phyloP scores from a whole-genome alignment of 2,113 vertebrate genomes.

The Orycteropus afer region DNA sequence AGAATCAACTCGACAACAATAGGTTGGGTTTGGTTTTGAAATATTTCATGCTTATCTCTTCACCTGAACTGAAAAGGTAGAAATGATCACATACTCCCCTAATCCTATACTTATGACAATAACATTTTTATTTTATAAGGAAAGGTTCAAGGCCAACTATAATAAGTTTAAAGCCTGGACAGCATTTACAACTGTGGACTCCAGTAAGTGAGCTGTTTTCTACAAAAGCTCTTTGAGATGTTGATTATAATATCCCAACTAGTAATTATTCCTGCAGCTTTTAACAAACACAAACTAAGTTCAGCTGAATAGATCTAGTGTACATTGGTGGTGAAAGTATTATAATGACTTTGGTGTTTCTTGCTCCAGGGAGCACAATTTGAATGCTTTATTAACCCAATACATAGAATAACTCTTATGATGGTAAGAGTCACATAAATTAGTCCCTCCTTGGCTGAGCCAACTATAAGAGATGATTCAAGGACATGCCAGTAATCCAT shows the following conservation, averaged over 20 bases:
- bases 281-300: neutral
- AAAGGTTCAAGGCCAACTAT: neutral
- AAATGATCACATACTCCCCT: neutral
- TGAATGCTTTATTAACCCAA: neutral
- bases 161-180: neutral
- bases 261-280: neutral
- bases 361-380: neutral
- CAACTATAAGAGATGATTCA: neutral
- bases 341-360: neutral
- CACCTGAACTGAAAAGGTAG: neutral
- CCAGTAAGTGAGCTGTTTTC: neutral
- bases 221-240: neutral
- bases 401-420: neutral
- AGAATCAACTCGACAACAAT: too few species aligned
- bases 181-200: neutral
- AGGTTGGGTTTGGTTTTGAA: neutral
- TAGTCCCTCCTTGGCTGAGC: neutral
- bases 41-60: neutral
- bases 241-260: neutral
- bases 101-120: neutral
- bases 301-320: neutral
- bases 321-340: neutral
- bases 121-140: neutral
- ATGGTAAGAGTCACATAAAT: neutral
- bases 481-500: neutral